Evolutionary conservation across 2,113 vertebrate genomes (phyloP).

Genomic region (Eulacestoma nigropectus): DNA sequence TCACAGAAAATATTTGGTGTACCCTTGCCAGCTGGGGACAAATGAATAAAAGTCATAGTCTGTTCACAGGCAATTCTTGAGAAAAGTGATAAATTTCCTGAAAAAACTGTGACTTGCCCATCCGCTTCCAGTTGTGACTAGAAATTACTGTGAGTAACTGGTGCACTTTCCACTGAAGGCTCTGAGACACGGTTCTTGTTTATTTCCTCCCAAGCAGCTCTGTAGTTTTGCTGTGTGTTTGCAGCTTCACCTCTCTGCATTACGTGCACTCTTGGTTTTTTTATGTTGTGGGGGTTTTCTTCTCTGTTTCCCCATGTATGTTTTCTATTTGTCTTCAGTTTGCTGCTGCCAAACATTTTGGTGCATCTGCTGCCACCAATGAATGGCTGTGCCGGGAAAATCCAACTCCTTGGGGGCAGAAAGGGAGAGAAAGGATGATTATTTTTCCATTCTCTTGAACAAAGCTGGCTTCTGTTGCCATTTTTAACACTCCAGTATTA

Average conservation of each 20-base stretch:
- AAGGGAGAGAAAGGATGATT: conserved; percentile 32
- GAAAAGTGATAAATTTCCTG: conserved; percentile 43
- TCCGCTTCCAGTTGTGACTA: conserved; percentile 35
- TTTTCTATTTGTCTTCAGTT: neutral
- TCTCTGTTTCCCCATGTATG: neutral
- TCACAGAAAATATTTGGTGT: conserved; percentile 44
- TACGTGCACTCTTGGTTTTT: fast-evolving
- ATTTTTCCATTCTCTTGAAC: conserved; percentile 51
- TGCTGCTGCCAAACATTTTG: neutral
- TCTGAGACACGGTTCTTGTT: neutral
- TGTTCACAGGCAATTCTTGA: conserved; percentile 17
- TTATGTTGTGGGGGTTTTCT: no score
- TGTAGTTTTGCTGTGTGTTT: fast-evolving
- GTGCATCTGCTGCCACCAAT: conserved; percentile 27
- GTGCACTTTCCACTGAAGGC: neutral
- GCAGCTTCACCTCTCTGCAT: neutral
- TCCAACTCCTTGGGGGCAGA: neutral
- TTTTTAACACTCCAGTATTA: conserved; percentile 52
- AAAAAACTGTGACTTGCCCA: conserved; percentile 23
- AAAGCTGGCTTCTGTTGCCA: conserved; percentile 58
- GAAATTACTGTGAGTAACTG: neutral
- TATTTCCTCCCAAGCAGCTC: neutral
- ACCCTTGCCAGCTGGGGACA: conserved; percentile 7
- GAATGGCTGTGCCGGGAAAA: conserved; percentile 38
- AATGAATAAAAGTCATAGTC: conserved; percentile 39